Base-by-base conservation (phyloP, 2,113 vertebrate genomes). In the Xiphophorus maculatus region DNA sequence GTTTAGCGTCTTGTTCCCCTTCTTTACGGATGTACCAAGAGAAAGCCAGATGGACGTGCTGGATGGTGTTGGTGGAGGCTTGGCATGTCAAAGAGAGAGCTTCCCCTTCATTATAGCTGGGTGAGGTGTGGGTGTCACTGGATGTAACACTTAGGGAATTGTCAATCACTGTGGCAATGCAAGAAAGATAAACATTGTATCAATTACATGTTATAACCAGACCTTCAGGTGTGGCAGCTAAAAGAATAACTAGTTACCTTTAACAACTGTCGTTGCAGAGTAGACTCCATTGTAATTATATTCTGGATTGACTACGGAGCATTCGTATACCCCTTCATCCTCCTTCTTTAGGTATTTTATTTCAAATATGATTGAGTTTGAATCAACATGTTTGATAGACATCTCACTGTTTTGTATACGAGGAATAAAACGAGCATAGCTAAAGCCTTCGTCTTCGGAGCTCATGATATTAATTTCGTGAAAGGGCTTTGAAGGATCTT, bases 21-120 rank as follows among this genome's bases (percentile, higher is more conserved):
- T 83, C 79, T 77, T 51, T 89, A 15, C 61, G 90, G 30, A 94
- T 84, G 84, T 93, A 94, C 97, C 96, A 99, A 79, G 93, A 74
- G 60, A 99, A 85, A 13, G 97, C 96, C 84, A 98, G 88, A 48
- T 99, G 97, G 0, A 96, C 98, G 64, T 99, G 97, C 76, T 97
- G 96, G 77, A 88, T 54, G 3, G 97, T 97, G 87, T 95, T 93
- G 85, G 86, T 96, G 44, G 94, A 96, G 22, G 93, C 96, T 27
- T 95, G 87, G 2, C 97, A 99, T 27, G 88, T 90, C 51, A 97
- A 91, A 58, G 93, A 90, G 76, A 98, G 75, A 0, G 28, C 1
- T 0, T 96, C 95, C 0, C 95, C 96, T 90, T 97, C 95, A 0
- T 83, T 40, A 25, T 4, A 79, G 9, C 54, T 86, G 79, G 94